Base-by-base conservation (phyloP, 92 coral and sea anemone species). In the Zoanthus sociatus region DNA sequence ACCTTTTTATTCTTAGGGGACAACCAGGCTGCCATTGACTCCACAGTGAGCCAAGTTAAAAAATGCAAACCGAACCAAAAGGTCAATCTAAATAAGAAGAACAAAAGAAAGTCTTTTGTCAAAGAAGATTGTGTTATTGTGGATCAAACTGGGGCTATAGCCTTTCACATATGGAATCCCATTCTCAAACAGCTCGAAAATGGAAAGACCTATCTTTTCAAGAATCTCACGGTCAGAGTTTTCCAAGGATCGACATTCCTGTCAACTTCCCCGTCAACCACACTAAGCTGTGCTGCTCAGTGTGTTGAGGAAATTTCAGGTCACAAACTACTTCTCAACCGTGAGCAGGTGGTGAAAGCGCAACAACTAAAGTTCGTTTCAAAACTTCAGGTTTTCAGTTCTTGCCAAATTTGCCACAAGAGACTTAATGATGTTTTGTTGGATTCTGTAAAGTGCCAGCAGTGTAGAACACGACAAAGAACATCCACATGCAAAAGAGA, bases 71-170 rank as follows among this genome's bases (percentile, higher is more conserved):
- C 92, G 31, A 92, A 92, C 92, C 94, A 92, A 77, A 92, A 76
- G 87, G 94, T 92, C 56, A 92, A 84, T 83, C 83, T 92, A 58
- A 76, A 78, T 89, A 32, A 88, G 86, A 78, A 64, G 89, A 46
- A 84, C 85, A 48, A 54, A 84, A 32, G 84, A 88, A 79, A 81
- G 54, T 74, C 86, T 50, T 86, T 82, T n/a, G 91, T 92, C 58
- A 87, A 90, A 83, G 95, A 92, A 86, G 95, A 92, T 78, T 90
- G 95, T 89, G 76, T 90, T 33, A 58, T 90, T 31, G 95, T 90
- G 81, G 93, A 92, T 87, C 76, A 73, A 76, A 86, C 91, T 56
- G 91, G 94, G 56, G 75, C 90, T 50, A 89, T 87, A n/a, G 82
- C 88, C 86, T 78, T 85, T 58, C 90, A 90, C 78, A 89, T 92